Base-by-base conservation (phyloP, 2,797 vertebrate species). In the Danio kyathit region DNA sequence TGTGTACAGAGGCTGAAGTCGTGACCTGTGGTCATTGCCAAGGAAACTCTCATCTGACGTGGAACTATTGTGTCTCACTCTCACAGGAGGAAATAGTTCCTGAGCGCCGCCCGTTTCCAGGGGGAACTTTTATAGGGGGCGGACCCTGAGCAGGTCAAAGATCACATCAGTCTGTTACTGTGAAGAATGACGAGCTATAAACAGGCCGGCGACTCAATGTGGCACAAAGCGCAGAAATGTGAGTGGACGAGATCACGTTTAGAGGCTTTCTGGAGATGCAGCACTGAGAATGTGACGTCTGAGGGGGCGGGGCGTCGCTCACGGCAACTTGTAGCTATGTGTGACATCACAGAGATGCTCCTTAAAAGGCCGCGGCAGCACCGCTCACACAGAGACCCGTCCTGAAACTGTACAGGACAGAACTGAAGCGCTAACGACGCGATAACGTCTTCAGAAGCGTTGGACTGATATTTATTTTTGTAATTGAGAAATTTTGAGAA, bases 71-170 rank as follows among this genome's bases (percentile, higher is more conserved):
- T 74, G 60, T 82, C 85, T 64, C 80, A 52, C 88, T 88, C 74
- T 61, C 86, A 82, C 80, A 82, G 83, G 84, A 90, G 89, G 88
- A 90, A 91, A 93, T 92, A 86, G 85, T 93, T 93, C 79, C 41
- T 66, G 49, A 70, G 51, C 4, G 83, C 14, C 13, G 83, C 21
- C 43, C 2, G 86, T 93, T 78, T 56, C 92, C 76, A 19, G 5
- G 91, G 92, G 71, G 82, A 93, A 80, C 3, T 77, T 91, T 91
- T 89, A 92, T 75, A 52, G 88, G 84, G 82, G 86, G 88, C 57
- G 40, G 87, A 80, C 46, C 38, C 54, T 76, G 67, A 13, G 43
- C 11, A 56, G 89, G 91, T 93, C 90, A 88, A 71, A 75, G 92
- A 90, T 89, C 84, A 72, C 5, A 49, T 70, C 70, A 57, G 70